phyloP scores from a whole-genome alignment of 1,140 invertebrate genomes.

The Tribolium castaneum region DNA sequence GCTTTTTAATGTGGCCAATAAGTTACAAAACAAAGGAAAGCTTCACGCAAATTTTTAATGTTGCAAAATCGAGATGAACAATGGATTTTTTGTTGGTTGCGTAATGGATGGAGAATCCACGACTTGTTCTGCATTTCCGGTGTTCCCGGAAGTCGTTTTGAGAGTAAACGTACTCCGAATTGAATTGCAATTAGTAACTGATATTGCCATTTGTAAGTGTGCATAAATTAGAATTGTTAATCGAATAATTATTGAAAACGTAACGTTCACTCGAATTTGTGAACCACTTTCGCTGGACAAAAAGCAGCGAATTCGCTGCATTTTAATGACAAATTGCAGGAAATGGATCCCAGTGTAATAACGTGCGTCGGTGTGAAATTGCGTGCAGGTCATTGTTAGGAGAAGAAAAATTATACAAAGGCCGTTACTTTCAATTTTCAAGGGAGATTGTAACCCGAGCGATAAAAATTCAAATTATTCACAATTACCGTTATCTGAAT shows the following conservation, averaged over 20 bases:
- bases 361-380: background rate
- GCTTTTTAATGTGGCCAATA: slow-evolving; percentile 17
- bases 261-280: background rate
- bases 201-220: background rate
- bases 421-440: slow-evolving; percentile 40
- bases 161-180: background rate
- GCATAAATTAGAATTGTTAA: slow-evolving; percentile 15
- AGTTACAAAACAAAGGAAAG: slow-evolving; percentile 27
- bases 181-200: background rate
- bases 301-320: background rate
- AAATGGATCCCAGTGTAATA: background rate
- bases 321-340: slow-evolving; percentile 2
- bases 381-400: background rate
- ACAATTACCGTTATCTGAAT: slow-evolving; percentile 7
- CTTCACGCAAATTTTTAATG: background rate
- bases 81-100: background rate
- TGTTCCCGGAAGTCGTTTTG: background rate
- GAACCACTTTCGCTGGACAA: background rate
- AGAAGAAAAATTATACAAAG: slow-evolving; percentile 18
- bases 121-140: background rate
- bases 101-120: background rate
- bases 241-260: background rate
- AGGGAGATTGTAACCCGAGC: slow-evolving; percentile 15
- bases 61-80: slow-evolving; percentile 20
- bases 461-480: slow-evolving; percentile 27